Evolutionary conservation across 2,113 vertebrate species (phyloP).

Genomic region (Dicrurus megarhynchus): DNA sequence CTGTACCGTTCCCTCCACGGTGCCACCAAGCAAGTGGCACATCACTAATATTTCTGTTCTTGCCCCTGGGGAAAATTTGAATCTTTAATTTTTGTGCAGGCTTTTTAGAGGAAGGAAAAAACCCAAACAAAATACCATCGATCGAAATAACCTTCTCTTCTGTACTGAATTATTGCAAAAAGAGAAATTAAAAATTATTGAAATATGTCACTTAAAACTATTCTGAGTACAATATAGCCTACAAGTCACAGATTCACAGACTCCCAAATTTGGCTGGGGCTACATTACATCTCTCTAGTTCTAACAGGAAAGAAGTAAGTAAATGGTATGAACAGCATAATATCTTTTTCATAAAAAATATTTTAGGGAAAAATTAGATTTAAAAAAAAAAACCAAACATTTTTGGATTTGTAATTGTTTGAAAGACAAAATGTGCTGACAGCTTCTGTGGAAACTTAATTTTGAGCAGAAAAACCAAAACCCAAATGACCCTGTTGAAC

Average conservation of each 20-base stretch:
- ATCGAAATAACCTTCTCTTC: neutral
- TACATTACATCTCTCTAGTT: neutral
- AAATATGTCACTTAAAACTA: neutral
- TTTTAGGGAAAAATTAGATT: neutral
- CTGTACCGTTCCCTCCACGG: constrained; percentile 8
- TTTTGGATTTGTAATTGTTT: neutral
- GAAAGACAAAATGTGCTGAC: neutral
- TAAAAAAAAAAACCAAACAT: neutral
- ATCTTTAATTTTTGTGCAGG: neutral
- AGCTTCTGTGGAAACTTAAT: neutral
- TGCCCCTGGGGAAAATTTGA: neutral
- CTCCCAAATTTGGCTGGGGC: neutral
- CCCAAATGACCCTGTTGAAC: neutral
- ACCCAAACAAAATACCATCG: neutral
- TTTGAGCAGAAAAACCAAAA: neutral
- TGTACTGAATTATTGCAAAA: neutral
- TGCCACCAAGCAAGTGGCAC: constrained; percentile 51
- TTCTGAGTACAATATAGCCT: neutral
- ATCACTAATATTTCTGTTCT: constrained; percentile 26
- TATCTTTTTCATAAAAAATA: neutral
- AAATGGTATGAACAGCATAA: neutral
- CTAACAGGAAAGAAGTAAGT: neutral
- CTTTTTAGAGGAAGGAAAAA: neutral
- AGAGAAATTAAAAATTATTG: neutral
- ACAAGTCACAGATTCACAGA: neutral